phyloP scores from a whole-genome alignment of 23 tunicate genomes.

The Pegea sp. region DNA sequence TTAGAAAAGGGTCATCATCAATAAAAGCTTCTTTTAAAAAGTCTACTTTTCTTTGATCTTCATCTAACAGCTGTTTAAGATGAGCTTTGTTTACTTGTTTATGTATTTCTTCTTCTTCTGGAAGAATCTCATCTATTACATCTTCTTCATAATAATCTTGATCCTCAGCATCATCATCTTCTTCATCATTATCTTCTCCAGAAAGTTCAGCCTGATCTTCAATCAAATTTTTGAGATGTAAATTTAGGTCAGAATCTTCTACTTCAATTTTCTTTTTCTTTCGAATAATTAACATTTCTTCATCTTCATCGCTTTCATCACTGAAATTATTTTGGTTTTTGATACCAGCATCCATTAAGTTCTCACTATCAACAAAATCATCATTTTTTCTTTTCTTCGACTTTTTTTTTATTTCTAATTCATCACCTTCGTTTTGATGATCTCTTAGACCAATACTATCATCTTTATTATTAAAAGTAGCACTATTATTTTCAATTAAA shows the following conservation, averaged over 20 bases:
- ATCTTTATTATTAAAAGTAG: too few relatives aligned
- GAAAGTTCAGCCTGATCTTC: constrained; percentile 91
- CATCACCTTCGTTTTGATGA: too few relatives aligned
- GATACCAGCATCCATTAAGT: neutral
- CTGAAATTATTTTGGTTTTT: neutral
- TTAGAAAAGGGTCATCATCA: constrained; percentile 33
- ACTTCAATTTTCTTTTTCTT: constrained; percentile 19
- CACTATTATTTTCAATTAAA: too few relatives aligned
- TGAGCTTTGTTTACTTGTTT: constrained; percentile 81
- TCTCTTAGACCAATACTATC: too few relatives aligned
- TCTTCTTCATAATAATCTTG: constrained; percentile 60
- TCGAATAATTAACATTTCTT: constrained; percentile 46
- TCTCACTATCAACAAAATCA: too few relatives aligned
- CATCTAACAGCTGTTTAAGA: constrained; percentile 47
- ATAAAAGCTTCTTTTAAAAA: constrained; percentile 84
- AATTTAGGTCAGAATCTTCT: neutral
- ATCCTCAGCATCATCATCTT: constrained; percentile 25
- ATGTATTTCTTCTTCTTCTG: constrained; percentile 38
- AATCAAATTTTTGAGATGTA: constrained; percentile 13
- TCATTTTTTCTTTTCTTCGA: too few relatives aligned
- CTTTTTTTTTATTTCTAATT: too few relatives aligned
- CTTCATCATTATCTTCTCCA: constrained; percentile 65
- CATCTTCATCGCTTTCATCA: constrained; percentile 18
- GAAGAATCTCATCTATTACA: constrained; percentile 49
- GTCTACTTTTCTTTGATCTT: constrained; percentile 60